Evolutionary conservation across 37 sponge, comb jelly and placozoan species (phyloP).

Genomic region (Petrosia ficiformis): DNA sequence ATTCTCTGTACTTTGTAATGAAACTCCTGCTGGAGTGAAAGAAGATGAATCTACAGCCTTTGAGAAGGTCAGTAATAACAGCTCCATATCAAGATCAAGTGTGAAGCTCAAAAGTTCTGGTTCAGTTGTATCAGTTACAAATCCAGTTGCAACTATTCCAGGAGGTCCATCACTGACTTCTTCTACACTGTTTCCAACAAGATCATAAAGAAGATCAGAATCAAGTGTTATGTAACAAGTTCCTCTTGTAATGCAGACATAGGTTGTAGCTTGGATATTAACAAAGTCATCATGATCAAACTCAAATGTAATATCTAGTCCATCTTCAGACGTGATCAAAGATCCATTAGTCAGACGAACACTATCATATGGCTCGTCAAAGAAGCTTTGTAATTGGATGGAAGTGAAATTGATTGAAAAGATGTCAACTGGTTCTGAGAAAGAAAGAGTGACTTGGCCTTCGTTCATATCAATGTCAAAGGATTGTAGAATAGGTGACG

Average conservation of each 20-base stretch:
- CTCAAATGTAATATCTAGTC: constrained; percentile 19
- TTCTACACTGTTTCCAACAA: constrained; percentile 22
- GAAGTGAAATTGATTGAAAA: constrained; percentile 23
- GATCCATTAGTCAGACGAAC: constrained; percentile 44
- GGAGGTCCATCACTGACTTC: constrained; percentile 21
- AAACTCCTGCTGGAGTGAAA: constrained; percentile 21
- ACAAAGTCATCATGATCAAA: constrained; percentile 22
- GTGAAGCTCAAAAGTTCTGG: constrained; percentile 33
- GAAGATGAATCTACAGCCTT: constrained; percentile 53
- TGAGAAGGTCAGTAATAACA: constrained; percentile 36
- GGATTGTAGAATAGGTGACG: constrained; percentile 41
- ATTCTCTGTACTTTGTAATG: constrained; percentile 16
- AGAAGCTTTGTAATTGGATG: constrained; percentile 53
- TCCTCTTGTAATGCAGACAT: constrained; percentile 40
- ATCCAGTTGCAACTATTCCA: constrained; percentile 7
- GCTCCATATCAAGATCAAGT: constrained; percentile 50
- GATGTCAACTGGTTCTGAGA: constrained; percentile 64
- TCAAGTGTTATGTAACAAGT: constrained; percentile 38
- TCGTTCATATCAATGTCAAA: constrained; percentile 62
- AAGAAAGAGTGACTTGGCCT: constrained; percentile 41
- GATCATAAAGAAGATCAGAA: constrained; percentile 27
- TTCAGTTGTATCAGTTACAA: constrained; percentile 26
- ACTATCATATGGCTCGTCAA: constrained; percentile 21
- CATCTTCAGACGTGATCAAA: constrained; percentile 14
- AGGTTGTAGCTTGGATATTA: constrained; percentile 17